Evolutionary conservation across 2,888 invertebrate species (phyloP).

Genomic region (Aromia moschata): DNA sequence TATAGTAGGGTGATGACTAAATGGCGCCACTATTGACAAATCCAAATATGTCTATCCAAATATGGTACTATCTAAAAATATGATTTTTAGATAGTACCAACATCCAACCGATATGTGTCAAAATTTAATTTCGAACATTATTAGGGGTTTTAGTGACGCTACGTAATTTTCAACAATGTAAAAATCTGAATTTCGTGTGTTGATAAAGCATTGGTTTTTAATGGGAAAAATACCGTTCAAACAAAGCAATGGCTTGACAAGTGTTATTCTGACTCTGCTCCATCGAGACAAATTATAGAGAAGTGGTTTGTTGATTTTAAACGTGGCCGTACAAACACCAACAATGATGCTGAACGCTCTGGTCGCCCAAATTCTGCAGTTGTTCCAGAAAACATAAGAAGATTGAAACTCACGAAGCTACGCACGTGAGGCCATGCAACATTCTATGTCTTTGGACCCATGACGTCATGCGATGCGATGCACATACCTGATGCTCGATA

Average conservation of each 20-base stretch:
- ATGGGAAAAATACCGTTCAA: background rate
- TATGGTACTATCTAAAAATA: no score
- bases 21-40: no score
- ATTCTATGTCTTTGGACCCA: no score
- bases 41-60: no score
- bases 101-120: background rate
- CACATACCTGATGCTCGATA: no score
- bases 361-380: background rate
- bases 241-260: background rate
- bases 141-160: background rate
- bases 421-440: no score
- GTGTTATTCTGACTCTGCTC: background rate
- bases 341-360: background rate
- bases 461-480: no score
- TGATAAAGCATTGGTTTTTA: background rate
- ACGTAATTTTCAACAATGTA: background rate
- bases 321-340: background rate
- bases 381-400: background rate
- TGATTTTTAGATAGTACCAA: background rate
- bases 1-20: no score
- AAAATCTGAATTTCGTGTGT: background rate
- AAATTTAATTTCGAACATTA: background rate
- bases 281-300: background rate
- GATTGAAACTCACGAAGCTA: no score
- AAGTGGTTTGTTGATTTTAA: background rate